Evolutionary conservation across 2,888 invertebrate genomes (phyloP), one percentile per base, ranked within the genome.

Genomic region (Noctua fimbriata): DNA sequence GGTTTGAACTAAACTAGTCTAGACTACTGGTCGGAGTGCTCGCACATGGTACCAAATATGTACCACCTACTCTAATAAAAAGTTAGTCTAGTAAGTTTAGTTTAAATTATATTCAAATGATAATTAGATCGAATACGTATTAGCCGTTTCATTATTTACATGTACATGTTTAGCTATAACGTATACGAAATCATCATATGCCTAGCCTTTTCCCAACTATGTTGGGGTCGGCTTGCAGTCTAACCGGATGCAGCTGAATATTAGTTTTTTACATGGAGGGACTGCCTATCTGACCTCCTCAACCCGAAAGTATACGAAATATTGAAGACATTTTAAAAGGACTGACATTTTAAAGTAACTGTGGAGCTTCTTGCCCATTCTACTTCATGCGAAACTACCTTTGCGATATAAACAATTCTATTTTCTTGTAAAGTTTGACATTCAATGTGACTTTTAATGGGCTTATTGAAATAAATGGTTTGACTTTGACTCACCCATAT

Each of bases 401-500:
- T 32, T 18, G 1, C 18, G 3, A 63, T 32, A 18, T 4, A 21
- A 32, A 21, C 4, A 63, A 32, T 4, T 63, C 32, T 63, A 52
- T 28, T 60, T 60, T 47, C 16, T 47, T 60, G n/a, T 58, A n/a
- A n/a, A 58, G 14, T 58, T 14, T n/a, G 12, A n/a, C 16, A 60
- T 28, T 60, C 1, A 58, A 58, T 14, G n/a, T 58, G n/a, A 16
- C 21, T 52, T 7, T 21, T 18, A 63, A 63, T 63, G 32, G 32
- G 4, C 28, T 65, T 4, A 36, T 65, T 36, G 21, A 21, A 65
- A 65, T 36, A 21, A 36, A 65, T 65, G 32, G 21, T 65, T 36
- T 36, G 32, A 65, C n/a, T 44, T 67, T 67, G n/a, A 67, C 93
- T 92, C 91, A 97, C 97, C 97, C 95, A 97, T 97, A 94, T 97